A percentile compares a stretch with the other conserved stretches of the same genome.
phyloP scores from a whole-genome alignment of 1,140 invertebrate species.

The Agrypnia vestita region DNA sequence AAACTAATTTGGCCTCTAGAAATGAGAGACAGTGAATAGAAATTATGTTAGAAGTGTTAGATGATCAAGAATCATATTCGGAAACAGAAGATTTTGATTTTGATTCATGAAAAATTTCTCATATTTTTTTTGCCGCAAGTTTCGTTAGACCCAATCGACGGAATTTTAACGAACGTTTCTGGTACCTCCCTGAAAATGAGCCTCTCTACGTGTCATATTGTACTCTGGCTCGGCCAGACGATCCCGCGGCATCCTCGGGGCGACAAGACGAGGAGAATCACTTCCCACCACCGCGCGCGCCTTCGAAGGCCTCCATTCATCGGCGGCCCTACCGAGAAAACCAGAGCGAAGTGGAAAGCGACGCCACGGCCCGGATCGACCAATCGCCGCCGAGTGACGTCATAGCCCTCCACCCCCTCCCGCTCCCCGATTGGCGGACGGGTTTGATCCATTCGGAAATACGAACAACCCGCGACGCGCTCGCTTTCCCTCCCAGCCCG shows the following conservation, averaged over 20 bases:
- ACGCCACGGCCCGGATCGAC: slow-evolving; percentile 3
- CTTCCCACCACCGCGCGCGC: neutral
- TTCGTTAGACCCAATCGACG: too few species aligned
- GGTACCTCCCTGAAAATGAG: neutral
- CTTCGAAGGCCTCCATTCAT: slow-evolving; percentile 13
- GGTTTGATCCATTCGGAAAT: slow-evolving; percentile 46
- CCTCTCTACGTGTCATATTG: too few species aligned
- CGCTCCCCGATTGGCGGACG: neutral
- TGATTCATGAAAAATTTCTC: too few species aligned
- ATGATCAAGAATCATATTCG: too few species aligned
- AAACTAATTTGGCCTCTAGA: too few species aligned
- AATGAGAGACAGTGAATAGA: too few species aligned
- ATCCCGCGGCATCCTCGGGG: too few species aligned
- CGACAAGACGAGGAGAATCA: neutral
- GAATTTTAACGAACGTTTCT: too few species aligned
- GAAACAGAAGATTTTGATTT: too few species aligned
- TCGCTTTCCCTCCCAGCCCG: neutral
- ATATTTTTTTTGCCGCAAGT: too few species aligned
- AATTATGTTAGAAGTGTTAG: too few species aligned
- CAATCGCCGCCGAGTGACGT: slow-evolving; percentile 24
- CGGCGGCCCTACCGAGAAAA: neutral
- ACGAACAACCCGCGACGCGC: slow-evolving; percentile 10
- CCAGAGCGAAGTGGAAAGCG: neutral
- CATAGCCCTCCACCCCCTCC: slow-evolving; percentile 8
- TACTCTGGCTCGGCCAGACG: too few species aligned